Percentiles rank a stretch among this genome's conserved stretches.
Conservation (phyloP, 2,113 vertebrate species). For the Paramormyrops kingsleyae region DNA sequence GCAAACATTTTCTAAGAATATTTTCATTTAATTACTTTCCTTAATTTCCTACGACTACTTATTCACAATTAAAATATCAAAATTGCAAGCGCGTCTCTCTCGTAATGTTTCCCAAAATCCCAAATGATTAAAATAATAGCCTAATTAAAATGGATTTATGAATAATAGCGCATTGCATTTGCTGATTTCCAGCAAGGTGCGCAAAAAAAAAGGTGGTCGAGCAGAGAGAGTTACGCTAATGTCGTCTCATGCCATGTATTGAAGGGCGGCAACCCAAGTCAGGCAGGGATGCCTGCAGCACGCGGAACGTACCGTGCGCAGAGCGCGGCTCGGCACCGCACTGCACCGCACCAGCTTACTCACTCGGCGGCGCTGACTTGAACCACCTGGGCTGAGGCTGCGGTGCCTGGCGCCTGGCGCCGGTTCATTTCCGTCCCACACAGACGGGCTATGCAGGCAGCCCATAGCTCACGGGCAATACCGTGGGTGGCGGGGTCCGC, state of each 20-base stretch:
- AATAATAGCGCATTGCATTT: background rate
- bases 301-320: background rate
- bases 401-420: constrained; percentile 49
- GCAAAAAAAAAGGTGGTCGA: background rate
- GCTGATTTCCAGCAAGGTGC: background rate
- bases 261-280: background rate
- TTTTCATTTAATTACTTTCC: background rate
- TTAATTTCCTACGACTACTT: background rate
- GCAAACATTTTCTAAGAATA: background rate
- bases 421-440: constrained; percentile 54
- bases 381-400: constrained; percentile 24
- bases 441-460: constrained; percentile 54
- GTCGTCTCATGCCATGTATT: background rate
- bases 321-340: background rate
- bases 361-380: background rate
- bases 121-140: background rate
- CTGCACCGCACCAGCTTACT: background rate
- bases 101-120: background rate
- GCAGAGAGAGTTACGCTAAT: background rate
- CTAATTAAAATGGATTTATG: background rate
- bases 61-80: background rate
- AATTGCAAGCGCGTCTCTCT: background rate
- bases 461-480: constrained; percentile 33
- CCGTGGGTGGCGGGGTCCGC: constrained; percentile 48
- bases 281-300: background rate